phyloP scores from a whole-genome alignment of 2,888 invertebrate genomes.

The Acleris cristana region DNA sequence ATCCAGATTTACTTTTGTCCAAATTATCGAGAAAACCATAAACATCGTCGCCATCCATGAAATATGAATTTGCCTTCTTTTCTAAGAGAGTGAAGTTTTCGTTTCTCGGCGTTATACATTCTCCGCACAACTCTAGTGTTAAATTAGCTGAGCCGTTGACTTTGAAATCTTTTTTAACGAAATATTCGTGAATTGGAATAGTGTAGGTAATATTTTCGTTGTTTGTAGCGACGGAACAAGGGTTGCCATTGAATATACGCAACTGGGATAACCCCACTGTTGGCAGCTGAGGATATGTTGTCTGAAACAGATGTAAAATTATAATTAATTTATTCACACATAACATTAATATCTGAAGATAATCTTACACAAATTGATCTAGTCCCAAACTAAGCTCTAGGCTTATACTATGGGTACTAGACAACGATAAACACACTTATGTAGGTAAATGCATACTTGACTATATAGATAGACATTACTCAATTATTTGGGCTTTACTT shows the following conservation, averaged over 20 bases:
- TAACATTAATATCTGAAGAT: no score
- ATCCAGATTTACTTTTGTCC: slow-evolving; percentile 82
- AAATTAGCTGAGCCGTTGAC: slow-evolving; percentile 48
- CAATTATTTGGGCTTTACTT: no score
- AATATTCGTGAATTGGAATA: slow-evolving; percentile 59
- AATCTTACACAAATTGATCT: no score
- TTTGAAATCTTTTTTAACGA: slow-evolving; percentile 54
- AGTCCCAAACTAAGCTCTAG: no score
- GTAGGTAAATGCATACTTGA: no score
- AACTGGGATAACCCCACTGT: slow-evolving; percentile 80
- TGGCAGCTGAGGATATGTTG: slow-evolving; percentile 84
- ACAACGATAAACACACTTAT: no score
- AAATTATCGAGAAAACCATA: slow-evolving; percentile 68
- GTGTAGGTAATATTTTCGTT: slow-evolving; percentile 66
- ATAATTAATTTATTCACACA: neutral
- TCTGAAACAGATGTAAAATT: slow-evolving; percentile 59
- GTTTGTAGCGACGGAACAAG: slow-evolving; percentile 74
- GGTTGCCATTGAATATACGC: slow-evolving; percentile 84
- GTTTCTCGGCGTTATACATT: slow-evolving; percentile 53
- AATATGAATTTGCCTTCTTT: slow-evolving; percentile 62
- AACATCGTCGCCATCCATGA: slow-evolving; percentile 51
- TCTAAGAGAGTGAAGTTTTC: slow-evolving; percentile 58
- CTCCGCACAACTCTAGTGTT: slow-evolving; percentile 51
- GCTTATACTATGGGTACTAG: no score
- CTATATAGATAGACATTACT: no score